Conservation (phyloP, 1,140 invertebrate species). For the Patella vulgata region DNA sequence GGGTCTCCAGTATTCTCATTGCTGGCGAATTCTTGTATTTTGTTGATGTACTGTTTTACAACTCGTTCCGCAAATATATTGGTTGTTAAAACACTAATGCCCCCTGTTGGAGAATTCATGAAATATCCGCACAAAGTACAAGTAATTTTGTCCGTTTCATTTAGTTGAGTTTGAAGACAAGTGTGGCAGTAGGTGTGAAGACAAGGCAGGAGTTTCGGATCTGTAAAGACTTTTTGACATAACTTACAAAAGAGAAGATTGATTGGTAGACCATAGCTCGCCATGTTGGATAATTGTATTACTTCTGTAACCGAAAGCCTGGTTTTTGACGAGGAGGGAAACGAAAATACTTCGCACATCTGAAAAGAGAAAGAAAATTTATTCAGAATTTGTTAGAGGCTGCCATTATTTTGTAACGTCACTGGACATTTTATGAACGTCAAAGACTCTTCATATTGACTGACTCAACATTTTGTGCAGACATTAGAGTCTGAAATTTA, state of each 20-base stretch:
- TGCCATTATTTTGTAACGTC: too few species aligned
- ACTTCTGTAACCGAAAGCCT: too few species aligned
- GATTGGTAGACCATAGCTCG: slow-evolving; percentile 5
- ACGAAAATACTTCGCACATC: too few species aligned
- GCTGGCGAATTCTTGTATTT: slow-evolving; percentile 6
- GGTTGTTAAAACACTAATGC: slow-evolving; percentile 20
- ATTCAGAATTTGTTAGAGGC: too few species aligned
- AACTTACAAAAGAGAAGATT: slow-evolving; percentile 37
- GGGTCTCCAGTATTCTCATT: too few species aligned
- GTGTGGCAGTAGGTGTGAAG: slow-evolving; percentile 45
- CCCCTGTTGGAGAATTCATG: slow-evolving; percentile 10
- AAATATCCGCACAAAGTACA: slow-evolving; percentile 30
- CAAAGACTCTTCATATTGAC: too few species aligned
- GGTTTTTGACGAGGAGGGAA: too few species aligned
- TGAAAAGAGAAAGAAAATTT: too few species aligned
- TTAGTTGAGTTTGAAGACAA: slow-evolving; percentile 32
- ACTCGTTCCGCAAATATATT: slow-evolving; percentile 36
- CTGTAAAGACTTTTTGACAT: slow-evolving; percentile 39
- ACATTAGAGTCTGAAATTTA: too few species aligned
- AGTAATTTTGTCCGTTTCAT: slow-evolving; percentile 2
- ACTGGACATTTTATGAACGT: too few species aligned
- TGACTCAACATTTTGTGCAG: too few species aligned
- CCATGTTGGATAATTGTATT: not conserved
- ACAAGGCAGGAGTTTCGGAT: slow-evolving; percentile 44
- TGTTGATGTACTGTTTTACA: slow-evolving; percentile 18